Base-by-base conservation (phyloP, 2,797 vertebrate species). In the Peromyscus aztecus region DNA sequence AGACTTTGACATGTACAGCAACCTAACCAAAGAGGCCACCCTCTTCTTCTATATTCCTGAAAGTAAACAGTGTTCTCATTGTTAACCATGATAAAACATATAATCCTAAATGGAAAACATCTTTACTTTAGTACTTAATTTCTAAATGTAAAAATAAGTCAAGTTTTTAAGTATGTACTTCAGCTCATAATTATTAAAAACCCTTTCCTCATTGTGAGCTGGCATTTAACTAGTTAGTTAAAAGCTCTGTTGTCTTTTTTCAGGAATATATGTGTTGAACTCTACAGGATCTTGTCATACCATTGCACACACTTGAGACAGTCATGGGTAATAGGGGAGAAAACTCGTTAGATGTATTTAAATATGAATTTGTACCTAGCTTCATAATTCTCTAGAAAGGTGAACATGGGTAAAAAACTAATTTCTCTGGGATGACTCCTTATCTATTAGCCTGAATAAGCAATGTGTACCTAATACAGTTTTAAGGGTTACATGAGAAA, bases 41-140 rank as follows among this genome's bases (percentile, higher is more conserved):
- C 73, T 93, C 87, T 52, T 52, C 24, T 82, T 95, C 95, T 67
- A 11, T 40, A 37, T 67, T 96, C 90, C 49, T 78, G 23, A 92
- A 85, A 82, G 9, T 88, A 84, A 69, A 93, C 57, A 83, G 37
- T 86, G 14, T 29, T 49, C 37, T 90, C 81, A 34, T 65, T 40
- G 55, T 31, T 73, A 89, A 95, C 14, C 65, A 94, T 34, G 29
- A 49, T 82, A 94, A 97, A 31, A 29, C 4, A 65, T 46, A 95
- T 46, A 95, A 67, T 16, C 5, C 40, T 86, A 77, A 88, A 52
- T 9, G 49, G 49, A 81, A 90, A 92, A 76, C 9, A 24, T 73
- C 49, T 76, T 91, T 73, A 40, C 91, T 86, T 88, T 80, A 83
- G 31, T 84, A 82, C 9, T 34, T 89, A 24, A 84, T 71, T 13